Conservation (phyloP, 2,797 vertebrate genomes). For the Craterocephalus amniculus region DNA sequence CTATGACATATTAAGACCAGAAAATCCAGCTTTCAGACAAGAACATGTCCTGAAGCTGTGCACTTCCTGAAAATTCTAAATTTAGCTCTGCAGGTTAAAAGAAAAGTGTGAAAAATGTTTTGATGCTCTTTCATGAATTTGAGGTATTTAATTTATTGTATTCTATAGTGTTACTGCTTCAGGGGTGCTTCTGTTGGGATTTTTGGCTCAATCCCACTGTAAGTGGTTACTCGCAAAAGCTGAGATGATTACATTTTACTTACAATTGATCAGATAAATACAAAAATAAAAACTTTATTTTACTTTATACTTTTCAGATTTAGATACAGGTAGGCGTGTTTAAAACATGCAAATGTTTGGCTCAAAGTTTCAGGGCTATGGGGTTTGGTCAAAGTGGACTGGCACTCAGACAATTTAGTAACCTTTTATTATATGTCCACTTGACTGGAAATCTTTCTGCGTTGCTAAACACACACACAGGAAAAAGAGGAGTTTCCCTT, state of each 20-base stretch:
- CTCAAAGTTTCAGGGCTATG: not conserved
- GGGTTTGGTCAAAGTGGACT: not conserved
- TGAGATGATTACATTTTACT: not conserved
- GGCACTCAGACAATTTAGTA: not conserved
- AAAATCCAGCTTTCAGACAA: slow-evolving; percentile 1
- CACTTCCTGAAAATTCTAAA: not conserved
- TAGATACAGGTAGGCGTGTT: no score
- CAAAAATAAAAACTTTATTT: no score
- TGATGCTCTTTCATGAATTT: not conserved
- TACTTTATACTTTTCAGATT: no score
- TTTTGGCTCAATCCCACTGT: not conserved
- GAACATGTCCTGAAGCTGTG: not conserved
- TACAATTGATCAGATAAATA: not conserved
- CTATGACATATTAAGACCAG: not conserved
- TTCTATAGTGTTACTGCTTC: not conserved
- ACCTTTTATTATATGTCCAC: not conserved
- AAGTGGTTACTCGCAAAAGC: not conserved
- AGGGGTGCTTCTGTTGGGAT: not conserved
- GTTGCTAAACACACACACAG: not conserved
- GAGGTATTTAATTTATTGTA: not conserved
- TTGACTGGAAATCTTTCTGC: not conserved
- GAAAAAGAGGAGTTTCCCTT: not conserved
- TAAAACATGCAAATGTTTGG: not conserved
- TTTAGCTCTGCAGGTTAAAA: not conserved
- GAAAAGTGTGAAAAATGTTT: not conserved